phyloP scores from a whole-genome alignment of 2,888 invertebrate species.

The Xestia rhomboidea region DNA sequence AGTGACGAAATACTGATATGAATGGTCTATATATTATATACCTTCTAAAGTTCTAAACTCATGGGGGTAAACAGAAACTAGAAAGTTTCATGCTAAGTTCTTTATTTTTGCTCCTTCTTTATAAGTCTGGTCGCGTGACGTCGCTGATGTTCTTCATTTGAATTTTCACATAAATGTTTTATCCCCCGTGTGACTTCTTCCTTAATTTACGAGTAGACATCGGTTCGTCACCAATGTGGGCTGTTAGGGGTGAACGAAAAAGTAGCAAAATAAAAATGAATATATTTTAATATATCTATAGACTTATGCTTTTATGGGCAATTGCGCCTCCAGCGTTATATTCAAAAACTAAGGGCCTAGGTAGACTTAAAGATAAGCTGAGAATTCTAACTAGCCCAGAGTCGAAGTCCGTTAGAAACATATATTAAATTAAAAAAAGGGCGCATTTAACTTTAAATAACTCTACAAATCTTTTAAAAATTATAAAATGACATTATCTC shows the following conservation, averaged over 20 bases:
- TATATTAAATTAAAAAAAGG: not conserved
- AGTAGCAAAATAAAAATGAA: conserved; percentile 6
- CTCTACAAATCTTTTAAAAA: conserved; percentile 2
- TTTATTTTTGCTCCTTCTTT: not conserved
- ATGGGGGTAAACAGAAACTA: not conserved
- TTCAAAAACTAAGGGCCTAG: not conserved
- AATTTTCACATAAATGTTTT: not conserved
- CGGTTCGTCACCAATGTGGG: conserved; percentile 2
- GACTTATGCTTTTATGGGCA: not conserved
- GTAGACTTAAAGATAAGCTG: not conserved
- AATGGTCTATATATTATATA: not conserved
- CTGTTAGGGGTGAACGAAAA: not conserved
- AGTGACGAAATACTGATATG: conserved; percentile 11
- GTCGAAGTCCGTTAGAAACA: not conserved
- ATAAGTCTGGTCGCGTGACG: not conserved
- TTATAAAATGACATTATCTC: conserved; percentile 19
- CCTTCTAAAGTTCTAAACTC: not conserved
- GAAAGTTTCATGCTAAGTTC: not conserved
- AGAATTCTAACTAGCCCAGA: not conserved
- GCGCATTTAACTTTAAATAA: not conserved
- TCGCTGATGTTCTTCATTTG: not conserved
- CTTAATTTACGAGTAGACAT: not conserved
- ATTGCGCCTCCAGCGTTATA: not conserved
- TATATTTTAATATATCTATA: conserved; percentile 22
- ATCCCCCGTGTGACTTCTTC: not conserved